A percentile compares a stretch with the other conserved stretches of the same genome.
Evolutionary conservation across 2,113 vertebrate species (phyloP).

Genomic region (Pseudonaja textilis): DNA sequence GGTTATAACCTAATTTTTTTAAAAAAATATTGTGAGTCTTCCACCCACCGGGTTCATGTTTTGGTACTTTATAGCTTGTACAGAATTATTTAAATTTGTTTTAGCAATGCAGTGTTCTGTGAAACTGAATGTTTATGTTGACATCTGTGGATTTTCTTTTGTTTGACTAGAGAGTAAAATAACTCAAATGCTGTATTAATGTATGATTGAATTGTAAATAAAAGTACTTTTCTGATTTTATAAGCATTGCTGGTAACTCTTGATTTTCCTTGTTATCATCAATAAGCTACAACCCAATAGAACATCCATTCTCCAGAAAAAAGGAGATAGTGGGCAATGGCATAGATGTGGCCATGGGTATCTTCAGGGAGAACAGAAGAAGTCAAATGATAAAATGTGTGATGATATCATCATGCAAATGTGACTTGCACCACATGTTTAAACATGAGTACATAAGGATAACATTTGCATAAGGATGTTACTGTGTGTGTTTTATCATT

Average conservation of each 20-base stretch:
- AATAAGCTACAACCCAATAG: background rate
- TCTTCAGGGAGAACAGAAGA: background rate
- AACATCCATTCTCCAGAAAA: background rate
- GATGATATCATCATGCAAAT: background rate
- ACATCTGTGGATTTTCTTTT: conserved; percentile 36
- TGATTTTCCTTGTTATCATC: background rate
- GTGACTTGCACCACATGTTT: background rate
- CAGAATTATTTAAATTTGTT: conserved; percentile 33
- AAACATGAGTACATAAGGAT: background rate
- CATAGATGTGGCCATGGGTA: background rate
- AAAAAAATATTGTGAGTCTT: background rate
- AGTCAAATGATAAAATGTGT: background rate
- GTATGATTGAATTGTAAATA: conserved; percentile 27
- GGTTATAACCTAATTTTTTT: background rate
- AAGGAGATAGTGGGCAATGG: background rate
- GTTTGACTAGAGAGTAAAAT: conserved; percentile 37
- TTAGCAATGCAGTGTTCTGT: background rate
- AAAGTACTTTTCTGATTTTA: background rate
- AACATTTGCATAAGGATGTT: background rate
- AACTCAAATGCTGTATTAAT: conserved; percentile 16
- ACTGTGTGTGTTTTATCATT: background rate
- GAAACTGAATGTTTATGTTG: conserved; percentile 3
- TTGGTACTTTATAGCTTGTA: conserved; percentile 50
- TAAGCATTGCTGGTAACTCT: background rate
- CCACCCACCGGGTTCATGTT: conserved; percentile 4